Evolutionary conservation across 1,140 invertebrate genomes (phyloP), one percentile per base, ranked within the genome.

Genomic region (Lasaia peninsularis): DNA sequence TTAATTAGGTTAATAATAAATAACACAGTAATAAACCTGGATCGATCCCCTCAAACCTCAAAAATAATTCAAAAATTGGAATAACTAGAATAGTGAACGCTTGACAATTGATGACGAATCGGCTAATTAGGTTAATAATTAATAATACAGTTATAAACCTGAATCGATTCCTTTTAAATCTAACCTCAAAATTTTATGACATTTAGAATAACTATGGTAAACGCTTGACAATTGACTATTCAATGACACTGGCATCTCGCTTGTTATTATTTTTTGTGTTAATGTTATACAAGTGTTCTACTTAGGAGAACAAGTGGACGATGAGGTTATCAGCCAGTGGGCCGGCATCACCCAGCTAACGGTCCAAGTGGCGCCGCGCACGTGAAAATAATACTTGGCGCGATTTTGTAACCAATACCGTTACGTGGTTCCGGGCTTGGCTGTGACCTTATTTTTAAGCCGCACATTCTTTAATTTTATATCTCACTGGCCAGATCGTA

Each of bases 381-480:
- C 81, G 83, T 86, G 81, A 86, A 88, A 81, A 88, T 88, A 86
- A 86, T 86, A 86, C 86, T 88, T 86, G 83, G 79, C 82, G 86
- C 77, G 80, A 86, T 86, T 88, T 88, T 84, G 83, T 88, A 86
- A 88, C 78, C 64, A 74, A 85, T 76, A 86, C 86, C 83, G 86
- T 81, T 88, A 86, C 68, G 73, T 75, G 75, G 81, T 88, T 86
- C 86, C 83, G 86, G 86, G 76, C 80, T 63, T 74, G 78, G 66
- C 73, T 73, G 75, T 79, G 81, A 81, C 86, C 86, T 84, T 88
- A 88, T 86, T 88, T 80, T 75, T 78, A 60, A 61, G 60, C 61
- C 71, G 76, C 67, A 70, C 72, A 75, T 76, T 81, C 76, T 80
- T 83, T 80, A 80, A 76, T 81, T 83, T 80, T 80, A 79, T 80